Evolutionary conservation across 2,888 invertebrate species (phyloP).

Genomic region (Scaptomyza caliginosa): DNA sequence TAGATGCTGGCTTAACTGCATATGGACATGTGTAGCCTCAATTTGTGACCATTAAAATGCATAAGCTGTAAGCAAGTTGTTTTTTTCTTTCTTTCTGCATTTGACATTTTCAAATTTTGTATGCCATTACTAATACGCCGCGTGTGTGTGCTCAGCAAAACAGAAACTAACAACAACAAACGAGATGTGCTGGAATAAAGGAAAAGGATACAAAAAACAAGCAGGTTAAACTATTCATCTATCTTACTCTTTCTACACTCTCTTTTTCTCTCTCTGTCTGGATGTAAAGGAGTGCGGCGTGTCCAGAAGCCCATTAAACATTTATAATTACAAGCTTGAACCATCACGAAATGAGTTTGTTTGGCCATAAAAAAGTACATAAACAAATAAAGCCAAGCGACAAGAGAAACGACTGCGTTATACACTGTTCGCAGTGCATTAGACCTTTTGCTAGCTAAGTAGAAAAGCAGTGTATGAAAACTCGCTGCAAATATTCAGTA

Average conservation of each 20-base stretch:
- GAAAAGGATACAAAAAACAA: not conserved
- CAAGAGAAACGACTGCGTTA: not conserved
- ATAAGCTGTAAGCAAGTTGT: conserved; percentile 62
- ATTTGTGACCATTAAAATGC: conserved; percentile 77
- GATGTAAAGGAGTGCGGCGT: conserved; percentile 6
- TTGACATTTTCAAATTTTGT: conserved; percentile 52
- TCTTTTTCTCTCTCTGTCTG: not conserved
- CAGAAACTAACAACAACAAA: not conserved
- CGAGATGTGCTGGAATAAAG: not conserved
- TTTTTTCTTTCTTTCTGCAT: too few species aligned
- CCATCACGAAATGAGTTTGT: conserved; percentile 32
- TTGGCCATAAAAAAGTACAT: conserved; percentile 14
- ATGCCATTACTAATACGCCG: conserved; percentile 66
- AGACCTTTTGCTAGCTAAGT: not conserved
- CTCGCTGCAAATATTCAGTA: conserved; percentile 39
- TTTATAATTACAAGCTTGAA: conserved; percentile 78
- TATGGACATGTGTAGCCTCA: conserved; percentile 48
- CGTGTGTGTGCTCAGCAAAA: conserved; percentile 26
- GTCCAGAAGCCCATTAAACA: conserved; percentile 71
- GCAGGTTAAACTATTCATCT: conserved; percentile 13
- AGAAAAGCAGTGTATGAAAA: conserved; percentile 7
- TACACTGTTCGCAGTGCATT: not conserved
- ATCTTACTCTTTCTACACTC: too few species aligned
- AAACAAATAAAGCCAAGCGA: not conserved
- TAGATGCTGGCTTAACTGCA: not conserved